Base-by-base conservation (phyloP, 2,888 invertebrate genomes). In the Torymus aiolomorphi region DNA sequence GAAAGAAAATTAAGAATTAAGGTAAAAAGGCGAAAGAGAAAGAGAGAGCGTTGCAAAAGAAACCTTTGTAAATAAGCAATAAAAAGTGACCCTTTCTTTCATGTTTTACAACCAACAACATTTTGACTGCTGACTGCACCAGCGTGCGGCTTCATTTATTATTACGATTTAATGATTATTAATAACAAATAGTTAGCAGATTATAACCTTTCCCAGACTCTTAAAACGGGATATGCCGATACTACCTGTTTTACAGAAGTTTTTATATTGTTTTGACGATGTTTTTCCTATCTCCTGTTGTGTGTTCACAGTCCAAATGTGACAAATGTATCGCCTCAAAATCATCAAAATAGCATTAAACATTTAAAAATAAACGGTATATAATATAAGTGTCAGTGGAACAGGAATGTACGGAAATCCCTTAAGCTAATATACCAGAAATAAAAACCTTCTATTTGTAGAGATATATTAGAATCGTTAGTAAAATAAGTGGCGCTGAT, bases 51-150 rank as follows among this genome's bases (percentile, higher is more conserved):
- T 80, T 80, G 80, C 80, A 74, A 24, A 69, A 57, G 31, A 67
- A 73, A 76, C 51, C 72, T 77, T 80, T 80, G 80, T 80, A 80
- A 74, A 80, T 80, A 80, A 80, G 74, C 77, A 80, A 77, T 80
- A 77, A 76, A 31, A 31, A 73, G 62, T 70, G 52, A 73, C 70
- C 62, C 66, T 77, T 74, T 74, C 76, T 80, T 77, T 70, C 59
- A 52, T n/a, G 42, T 74, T 71, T 77, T 77, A 80, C n/a, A 56
- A 77, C 59, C 77, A 77, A 70, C 65, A 54, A 74, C 18, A 80
- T 74, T 74, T 76, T 80, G 80, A 80, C 80, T 80, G 80, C 77
- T 80, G 74, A 74, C 80, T 80, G 74, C 77, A 77, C 77, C 11
- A 24, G 18, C 1, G 74, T 80, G 77, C 69, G 74, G 65, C 65